Base-by-base conservation (phyloP, 23 tunicate genomes). In the Halocynthia aurantium region DNA sequence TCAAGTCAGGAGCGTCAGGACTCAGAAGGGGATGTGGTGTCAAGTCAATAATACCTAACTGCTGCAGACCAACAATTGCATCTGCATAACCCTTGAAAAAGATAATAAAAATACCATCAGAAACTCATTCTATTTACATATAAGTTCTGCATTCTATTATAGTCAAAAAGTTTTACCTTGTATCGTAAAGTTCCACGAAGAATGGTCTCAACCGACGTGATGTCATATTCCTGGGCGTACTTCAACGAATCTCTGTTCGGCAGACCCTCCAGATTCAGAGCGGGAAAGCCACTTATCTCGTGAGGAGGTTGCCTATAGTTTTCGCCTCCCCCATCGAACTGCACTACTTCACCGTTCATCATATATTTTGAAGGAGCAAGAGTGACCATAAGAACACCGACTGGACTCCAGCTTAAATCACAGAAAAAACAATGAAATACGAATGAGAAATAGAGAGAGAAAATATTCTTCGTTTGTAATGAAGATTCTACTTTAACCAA, bases 211-310 rank as follows among this genome's bases (percentile, higher is more conserved):
- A 81, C 86, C 0, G 76, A 22, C 19, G 78, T 79, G 18, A 95
- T 64, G 8, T 84, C 91, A 74, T 95, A 95, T 61, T 82, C 83
- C n/a, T 84, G 74, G 53, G 77, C 87, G 62, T 95, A 95, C 73
- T 61, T 75, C n/a, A 77, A 69, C 15, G 99, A 95, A 67, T 95
- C 96, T 7, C 99, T 71, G 76, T 95, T 95, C n/a, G 99, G 96
- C 22, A 95, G 78, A 12, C 99, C 99, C 82, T 95, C 99, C 77
- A 95, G 10, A 75, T 86, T 84, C 69, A 88, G 89, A 21, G 85
- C 99, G 17, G 97, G 97, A 83, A 91, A 86, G 74, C 88, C 88
- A 21, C 58, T 17, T 13, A 91, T 81, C n/a, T 85, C 82, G 12
- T 81, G 75, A 19, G 68, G 52, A 7, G 93, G 87, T 22, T 82